Base-by-base conservation (phyloP, 2,797 vertebrate species). In the Brachymystax lenok region DNA sequence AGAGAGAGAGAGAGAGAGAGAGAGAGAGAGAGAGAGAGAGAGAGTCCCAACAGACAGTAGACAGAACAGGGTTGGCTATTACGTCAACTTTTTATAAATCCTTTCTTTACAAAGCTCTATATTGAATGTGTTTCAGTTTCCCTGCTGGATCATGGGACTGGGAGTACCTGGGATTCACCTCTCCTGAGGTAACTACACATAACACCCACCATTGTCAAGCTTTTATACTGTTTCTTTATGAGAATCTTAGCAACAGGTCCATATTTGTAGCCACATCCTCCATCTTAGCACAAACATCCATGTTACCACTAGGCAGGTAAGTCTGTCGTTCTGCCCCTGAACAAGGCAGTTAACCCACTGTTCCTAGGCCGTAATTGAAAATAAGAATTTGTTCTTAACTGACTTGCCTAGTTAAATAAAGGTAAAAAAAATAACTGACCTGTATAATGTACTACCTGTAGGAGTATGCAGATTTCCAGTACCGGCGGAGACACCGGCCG, bases 391-490 rank as follows among this genome's bases (percentile, higher is more conserved):
- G 6, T 35, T 35, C 35, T 35, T 35, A 35, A 7, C 35, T 35
- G 35, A 35, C 35, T 35, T 7, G 35, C 35, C 35, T 35, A 35
- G 35, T 35, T 35, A 35, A 35, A 35, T 33, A 33, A 33, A 33
- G 33, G 33, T 33, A 0, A 33, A 33, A 35, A 1, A 35, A 35
- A 35, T 7, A 21, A 12, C 59, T 54, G 50, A 52, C 50, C 24
- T 16, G 21, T 54, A 19, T 8, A 69, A 19, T 93, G 89, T 92
- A 90, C 87, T 92, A 92, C 90, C 89, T 94, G 88, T 95, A 99
- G 98, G 98, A 97, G 94, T 99, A 97, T 93, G 96, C 97, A 91
- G 98, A 98, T 94, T 96, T 99, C 93, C 98, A 99, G 96, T 98
- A 99, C 93, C 94, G 98, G 70, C 96, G 98, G 77, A 94, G 97